Conservation (phyloP, 2,888 invertebrate species). For the Pachydiplax longipennis region DNA sequence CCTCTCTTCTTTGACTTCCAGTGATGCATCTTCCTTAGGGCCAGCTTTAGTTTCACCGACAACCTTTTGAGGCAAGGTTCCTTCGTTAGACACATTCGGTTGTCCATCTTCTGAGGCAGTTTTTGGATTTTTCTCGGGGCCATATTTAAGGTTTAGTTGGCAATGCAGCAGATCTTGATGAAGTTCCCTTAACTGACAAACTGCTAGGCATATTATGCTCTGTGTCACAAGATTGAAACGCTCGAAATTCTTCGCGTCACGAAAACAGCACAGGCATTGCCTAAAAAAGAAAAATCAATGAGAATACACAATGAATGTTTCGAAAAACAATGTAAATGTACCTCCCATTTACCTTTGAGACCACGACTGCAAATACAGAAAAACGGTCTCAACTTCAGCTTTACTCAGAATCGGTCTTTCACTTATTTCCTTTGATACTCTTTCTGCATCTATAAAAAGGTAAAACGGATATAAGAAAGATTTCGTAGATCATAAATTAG, state of each 20-base stretch:
- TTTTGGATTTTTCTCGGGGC: background rate
- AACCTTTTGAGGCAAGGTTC: background rate
- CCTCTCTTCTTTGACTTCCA: constrained; percentile 54
- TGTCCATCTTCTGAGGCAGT: background rate
- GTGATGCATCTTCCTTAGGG: constrained; percentile 49
- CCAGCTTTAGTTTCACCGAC: constrained; percentile 57
- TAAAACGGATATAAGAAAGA: no score
- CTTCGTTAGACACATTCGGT: background rate
- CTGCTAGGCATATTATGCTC: constrained; percentile 82
- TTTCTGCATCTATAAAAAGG: constrained; percentile 73
- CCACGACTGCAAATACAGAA: constrained; percentile 88
- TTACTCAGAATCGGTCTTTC: constrained; percentile 76
- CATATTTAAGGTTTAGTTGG: constrained; percentile 3
- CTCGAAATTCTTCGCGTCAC: constrained; percentile 91
- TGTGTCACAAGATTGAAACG: constrained; percentile 88
- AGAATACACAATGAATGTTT: constrained; percentile 47
- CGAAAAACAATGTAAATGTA: background rate
- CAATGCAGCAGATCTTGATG: constrained; percentile 61
- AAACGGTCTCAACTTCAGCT: constrained; percentile 82
- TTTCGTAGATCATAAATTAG: no score
- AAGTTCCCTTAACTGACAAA: constrained; percentile 81
- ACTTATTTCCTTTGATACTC: constrained; percentile 71
- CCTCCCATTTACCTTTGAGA: constrained; percentile 74
- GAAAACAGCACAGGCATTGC: constrained; percentile 95
- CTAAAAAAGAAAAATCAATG: constrained; percentile 63